phyloP scores from a whole-genome alignment of 2,888 invertebrate genomes.

The Metalampra italica region DNA sequence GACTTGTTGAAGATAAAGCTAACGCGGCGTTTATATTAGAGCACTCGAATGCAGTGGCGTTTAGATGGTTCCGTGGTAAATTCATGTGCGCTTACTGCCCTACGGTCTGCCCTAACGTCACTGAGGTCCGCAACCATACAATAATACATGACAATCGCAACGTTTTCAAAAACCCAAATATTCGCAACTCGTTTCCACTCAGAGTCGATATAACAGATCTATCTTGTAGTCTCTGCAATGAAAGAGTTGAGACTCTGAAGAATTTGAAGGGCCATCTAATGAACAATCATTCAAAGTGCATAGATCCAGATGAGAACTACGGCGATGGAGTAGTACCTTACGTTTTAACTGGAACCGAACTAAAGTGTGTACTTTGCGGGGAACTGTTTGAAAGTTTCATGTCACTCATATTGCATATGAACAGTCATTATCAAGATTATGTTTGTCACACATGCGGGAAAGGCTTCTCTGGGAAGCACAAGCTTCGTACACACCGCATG shows the following conservation, averaged over 20 bases:
- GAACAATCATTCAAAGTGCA: conserved; percentile 28
- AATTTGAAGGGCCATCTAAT: conserved; percentile 43
- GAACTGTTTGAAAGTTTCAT: conserved; percentile 42
- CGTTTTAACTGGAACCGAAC: conserved; percentile 37
- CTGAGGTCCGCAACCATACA: conserved; percentile 41
- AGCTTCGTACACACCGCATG: conserved; percentile 49
- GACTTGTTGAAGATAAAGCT: conserved; percentile 35
- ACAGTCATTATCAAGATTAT: conserved; percentile 62
- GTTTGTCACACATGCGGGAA: conserved; percentile 67
- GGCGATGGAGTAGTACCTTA: conserved; percentile 67
- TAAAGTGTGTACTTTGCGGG: conserved; percentile 43
- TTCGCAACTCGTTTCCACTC: conserved; percentile 45
- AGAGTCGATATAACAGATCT: conserved; percentile 51
- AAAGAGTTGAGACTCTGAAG: conserved; percentile 23
- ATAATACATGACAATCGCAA: conserved; percentile 38
- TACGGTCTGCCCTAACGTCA: conserved; percentile 27
- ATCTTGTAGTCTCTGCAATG: conserved; percentile 37
- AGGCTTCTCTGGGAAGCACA: conserved; percentile 49
- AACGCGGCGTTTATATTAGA: conserved; percentile 52
- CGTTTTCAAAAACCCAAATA: conserved; percentile 34
- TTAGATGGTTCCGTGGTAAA: conserved; percentile 51
- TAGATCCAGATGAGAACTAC: conserved; percentile 27
- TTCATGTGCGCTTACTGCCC: conserved; percentile 58
- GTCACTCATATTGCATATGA: conserved; percentile 65
- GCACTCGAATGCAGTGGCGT: conserved; percentile 52